Evolutionary conservation across 2,113 vertebrate species (phyloP).

Genomic region (Carollia perspicillata): DNA sequence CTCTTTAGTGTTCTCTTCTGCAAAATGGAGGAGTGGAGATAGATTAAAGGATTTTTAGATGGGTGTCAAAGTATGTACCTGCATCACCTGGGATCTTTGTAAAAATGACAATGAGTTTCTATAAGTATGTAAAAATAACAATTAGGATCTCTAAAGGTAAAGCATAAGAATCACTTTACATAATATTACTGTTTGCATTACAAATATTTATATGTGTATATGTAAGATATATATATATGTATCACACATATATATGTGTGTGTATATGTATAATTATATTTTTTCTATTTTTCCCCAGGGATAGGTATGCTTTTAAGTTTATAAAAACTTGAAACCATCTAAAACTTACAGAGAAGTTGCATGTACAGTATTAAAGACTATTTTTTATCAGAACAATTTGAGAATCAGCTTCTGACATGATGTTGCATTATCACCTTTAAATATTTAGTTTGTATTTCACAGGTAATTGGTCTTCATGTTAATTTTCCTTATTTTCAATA

Average conservation of each 20-base stretch:
- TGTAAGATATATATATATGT: not conserved
- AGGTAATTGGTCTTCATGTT: not conserved
- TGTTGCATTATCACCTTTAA: not conserved
- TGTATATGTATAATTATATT: not conserved
- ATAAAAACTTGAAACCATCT: not conserved
- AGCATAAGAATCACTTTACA: not conserved
- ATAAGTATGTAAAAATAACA: not conserved
- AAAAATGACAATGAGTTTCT: not conserved
- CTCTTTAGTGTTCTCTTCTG: not conserved
- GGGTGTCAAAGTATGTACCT: not conserved
- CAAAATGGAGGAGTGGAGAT: not conserved
- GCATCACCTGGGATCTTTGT: not conserved
- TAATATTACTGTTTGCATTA: not conserved
- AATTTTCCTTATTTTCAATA: not conserved
- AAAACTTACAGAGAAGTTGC: not conserved
- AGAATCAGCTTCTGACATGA: not conserved
- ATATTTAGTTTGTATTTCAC: not conserved
- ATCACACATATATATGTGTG: not conserved
- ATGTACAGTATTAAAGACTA: not conserved
- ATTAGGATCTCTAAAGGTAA: not conserved
- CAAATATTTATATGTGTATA: not conserved
- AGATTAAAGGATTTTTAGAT: not conserved
- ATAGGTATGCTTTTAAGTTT: not conserved
- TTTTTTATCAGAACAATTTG: not conserved
- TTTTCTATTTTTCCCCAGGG: not conserved